Base-by-base conservation (phyloP, 2,113 vertebrate species). In the Actenoides hombroni region DNA sequence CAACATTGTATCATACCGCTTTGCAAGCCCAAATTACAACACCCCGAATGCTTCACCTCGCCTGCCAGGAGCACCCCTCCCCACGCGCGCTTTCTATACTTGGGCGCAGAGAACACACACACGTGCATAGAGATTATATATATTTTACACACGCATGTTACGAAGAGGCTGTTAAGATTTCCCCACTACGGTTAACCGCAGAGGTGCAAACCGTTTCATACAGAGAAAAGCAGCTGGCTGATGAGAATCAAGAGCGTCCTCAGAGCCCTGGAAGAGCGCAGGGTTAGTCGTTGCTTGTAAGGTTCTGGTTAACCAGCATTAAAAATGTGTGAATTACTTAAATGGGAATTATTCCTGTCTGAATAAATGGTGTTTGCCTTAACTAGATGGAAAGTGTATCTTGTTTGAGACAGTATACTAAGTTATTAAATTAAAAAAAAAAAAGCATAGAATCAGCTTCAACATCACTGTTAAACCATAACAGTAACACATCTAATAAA, bases 1-100 rank as follows among this genome's bases (percentile, higher is more conserved):
- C 97, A 98, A 98, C 98, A 98, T 98, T 98, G 98, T 98, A 98
- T 98, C 98, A 98, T 97, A 98, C 97, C 71, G 82, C 98, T 98
- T 98, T 98, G 98, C 97, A 97, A 98, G 93, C 86, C 95, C 95
- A 94, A 98, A 98, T 98, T 97, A 98, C 98, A 97, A 97, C 97
- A 95, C 88, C 93, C 96, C 84, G 95, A 96, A 96, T 83, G 96
- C 97, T 95, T 95, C 94, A 46, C 95, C 85, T 87, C 78, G 75
- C 96, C 93, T 40, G 57, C 87, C 85, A 39, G 93, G 54, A 91
- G 65, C 57, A 4, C 35, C 79, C 68, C 84, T 67, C 93, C 88
- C 83, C 82, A 14, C 4, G 9, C 57, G 17, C 51, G 4, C 70
- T 13, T 4, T 5, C 0, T 1, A 11, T 17, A 3, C 65, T 4